phyloP scores from a whole-genome alignment of 2,113 vertebrate genomes.

The Sturnira hondurensis region DNA sequence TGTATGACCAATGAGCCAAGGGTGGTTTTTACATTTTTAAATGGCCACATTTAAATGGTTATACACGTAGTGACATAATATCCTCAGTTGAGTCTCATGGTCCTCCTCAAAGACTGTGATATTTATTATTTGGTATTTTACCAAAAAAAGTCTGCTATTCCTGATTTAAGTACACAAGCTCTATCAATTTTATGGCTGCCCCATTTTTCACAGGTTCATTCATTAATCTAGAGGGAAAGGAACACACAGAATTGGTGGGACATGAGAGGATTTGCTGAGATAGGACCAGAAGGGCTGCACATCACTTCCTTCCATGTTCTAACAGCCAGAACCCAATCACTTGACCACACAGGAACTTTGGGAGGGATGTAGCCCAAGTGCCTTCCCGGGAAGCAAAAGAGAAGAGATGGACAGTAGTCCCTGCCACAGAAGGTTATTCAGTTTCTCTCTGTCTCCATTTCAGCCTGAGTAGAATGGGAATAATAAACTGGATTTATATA shows the following conservation, averaged over 20 bases:
- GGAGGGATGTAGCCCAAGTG: neutral
- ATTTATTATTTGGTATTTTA: neutral
- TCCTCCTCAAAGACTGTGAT: neutral
- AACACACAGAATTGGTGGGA: neutral
- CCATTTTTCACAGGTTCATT: neutral
- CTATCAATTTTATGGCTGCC: too few species aligned
- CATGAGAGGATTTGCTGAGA: neutral
- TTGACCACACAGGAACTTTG: neutral
- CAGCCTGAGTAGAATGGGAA: neutral
- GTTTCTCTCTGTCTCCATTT: neutral
- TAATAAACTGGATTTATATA: neutral
- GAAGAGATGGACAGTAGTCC: neutral
- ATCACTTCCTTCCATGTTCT: neutral
- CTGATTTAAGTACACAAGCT: neutral
- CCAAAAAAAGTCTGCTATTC: neutral
- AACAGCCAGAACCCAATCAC: neutral
- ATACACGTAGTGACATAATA: neutral
- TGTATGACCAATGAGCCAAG: too few species aligned
- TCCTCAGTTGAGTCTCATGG: neutral
- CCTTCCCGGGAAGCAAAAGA: neutral
- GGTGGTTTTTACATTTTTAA: neutral
- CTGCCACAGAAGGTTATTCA: too few species aligned
- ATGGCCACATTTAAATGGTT: neutral
- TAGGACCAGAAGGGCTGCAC: neutral
- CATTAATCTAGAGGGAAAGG: neutral